Conservation (phyloP, 2,797 vertebrate species). For the Pangasius larnaudii region DNA sequence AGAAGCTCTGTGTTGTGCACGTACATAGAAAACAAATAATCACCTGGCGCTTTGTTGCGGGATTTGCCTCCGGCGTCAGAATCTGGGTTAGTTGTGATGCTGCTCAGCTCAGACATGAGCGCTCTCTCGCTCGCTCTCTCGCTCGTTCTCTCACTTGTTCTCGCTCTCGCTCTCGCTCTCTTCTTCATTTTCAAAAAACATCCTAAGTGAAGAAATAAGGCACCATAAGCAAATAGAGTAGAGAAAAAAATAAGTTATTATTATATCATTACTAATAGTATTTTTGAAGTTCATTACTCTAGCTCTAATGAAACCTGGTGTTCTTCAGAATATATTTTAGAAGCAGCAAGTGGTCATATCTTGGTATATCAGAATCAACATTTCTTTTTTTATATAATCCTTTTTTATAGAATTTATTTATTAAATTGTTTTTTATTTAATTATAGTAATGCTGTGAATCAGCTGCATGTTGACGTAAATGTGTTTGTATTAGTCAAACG, state of each 20-base stretch:
- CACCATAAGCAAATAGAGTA: background rate
- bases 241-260: background rate
- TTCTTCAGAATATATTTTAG: background rate
- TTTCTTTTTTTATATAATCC: background rate
- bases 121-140: background rate
- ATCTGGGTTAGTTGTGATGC: background rate
- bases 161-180: background rate
- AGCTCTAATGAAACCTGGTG: background rate
- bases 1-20: background rate
- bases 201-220: background rate
- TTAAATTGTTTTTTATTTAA: background rate
- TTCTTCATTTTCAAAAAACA: background rate
- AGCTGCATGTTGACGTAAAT: constrained; percentile 2
- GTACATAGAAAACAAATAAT: background rate
- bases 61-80: background rate
- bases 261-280: background rate
- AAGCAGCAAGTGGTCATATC: background rate
- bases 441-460: background rate
- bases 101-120: background rate
- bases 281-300: background rate
- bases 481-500: constrained; percentile 12
- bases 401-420: background rate
- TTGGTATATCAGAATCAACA: background rate
- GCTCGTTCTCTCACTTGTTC: background rate
- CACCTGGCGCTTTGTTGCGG: background rate